A percentile compares a stretch with the other conserved stretches of the same genome.
Conservation (phyloP, 2,113 vertebrate species). For the Oreamnos americanus region DNA sequence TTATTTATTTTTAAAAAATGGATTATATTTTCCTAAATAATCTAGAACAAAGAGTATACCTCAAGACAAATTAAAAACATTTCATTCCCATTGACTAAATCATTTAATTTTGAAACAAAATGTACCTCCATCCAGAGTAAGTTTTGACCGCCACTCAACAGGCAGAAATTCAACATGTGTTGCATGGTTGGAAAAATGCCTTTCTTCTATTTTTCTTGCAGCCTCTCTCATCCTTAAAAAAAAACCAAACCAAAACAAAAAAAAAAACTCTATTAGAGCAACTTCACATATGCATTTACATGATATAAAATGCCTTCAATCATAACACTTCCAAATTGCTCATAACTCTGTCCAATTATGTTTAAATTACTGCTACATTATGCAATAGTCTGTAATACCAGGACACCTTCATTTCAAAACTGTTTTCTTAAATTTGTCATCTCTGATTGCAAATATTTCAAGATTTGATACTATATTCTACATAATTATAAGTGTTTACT, state of each 20-base stretch:
- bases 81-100: not conserved
- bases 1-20: not conserved
- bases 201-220: conserved; percentile 96
- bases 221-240: conserved; percentile 92
- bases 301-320: not conserved
- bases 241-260: conserved; percentile 26
- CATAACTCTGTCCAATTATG: not conserved
- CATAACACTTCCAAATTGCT: not conserved
- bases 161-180: conserved; percentile 97
- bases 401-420: not conserved
- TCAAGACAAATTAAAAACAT: conserved; percentile 9
- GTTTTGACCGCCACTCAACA: conserved; percentile 97
- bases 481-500: not conserved
- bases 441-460: not conserved
- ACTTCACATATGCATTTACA: conserved; percentile 6
- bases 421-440: not conserved
- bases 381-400: not conserved
- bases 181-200: conserved; percentile 91
- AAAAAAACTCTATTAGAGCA: conserved; percentile 25
- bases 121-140: conserved; percentile 95
- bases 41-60: not conserved
- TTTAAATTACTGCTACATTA: not conserved
- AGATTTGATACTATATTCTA: not conserved
- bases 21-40: conserved; percentile 44
- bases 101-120: conserved; percentile 35